Base-by-base conservation (phyloP, 2,113 vertebrate genomes). In the Silurus glanis region DNA sequence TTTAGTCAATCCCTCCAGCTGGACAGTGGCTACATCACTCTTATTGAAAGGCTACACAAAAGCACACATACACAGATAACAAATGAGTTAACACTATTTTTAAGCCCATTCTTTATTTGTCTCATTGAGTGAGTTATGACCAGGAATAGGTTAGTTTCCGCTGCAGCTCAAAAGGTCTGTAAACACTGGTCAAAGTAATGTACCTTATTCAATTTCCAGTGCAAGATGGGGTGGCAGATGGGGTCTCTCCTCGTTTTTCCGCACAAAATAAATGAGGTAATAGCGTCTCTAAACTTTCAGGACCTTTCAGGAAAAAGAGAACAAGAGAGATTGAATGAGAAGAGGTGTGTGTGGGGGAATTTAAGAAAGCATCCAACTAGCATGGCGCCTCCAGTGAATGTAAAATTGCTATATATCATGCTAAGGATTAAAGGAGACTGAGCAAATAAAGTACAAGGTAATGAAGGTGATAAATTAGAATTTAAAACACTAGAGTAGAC, bases 281-380 rank as follows among this genome's bases (percentile, higher is more conserved):
- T 94, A 94, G 93, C 91, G 75, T 80, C 93, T 93, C 92, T 94
- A 91, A 94, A 93, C 95, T 95, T 95, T 95, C 93, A 93, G 89
- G 89, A 76, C 12, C 64, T 72, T 83, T 71, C 25, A 21, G 55
- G 53, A 79, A 91, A 93, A 94, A 93, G 95, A 94, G 49, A 56
- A 51, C 16, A 19, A 72, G n/a, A 69, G 79, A 82, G 51, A 53
- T 59, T 89, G 21, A 78, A 62, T 25, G 37, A 51, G 74, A 23
- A 80, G 56, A 76, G 56, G 58, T 45, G 58, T 75, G 58, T 75
- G 69, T 84, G 56, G 71, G 83, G 56, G 49, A 61, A 84, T 59
- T 72, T 74, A 74, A 45, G 56, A 59, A 75, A 75, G 72, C 14
- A 61, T 80, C 75, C 53, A 58, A 80, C 58, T 62, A 79, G 61